Evolutionary conservation across 2,113 vertebrate species (phyloP), one percentile per base, ranked within the genome.

Genomic region (Lethenteron reissneri): DNA sequence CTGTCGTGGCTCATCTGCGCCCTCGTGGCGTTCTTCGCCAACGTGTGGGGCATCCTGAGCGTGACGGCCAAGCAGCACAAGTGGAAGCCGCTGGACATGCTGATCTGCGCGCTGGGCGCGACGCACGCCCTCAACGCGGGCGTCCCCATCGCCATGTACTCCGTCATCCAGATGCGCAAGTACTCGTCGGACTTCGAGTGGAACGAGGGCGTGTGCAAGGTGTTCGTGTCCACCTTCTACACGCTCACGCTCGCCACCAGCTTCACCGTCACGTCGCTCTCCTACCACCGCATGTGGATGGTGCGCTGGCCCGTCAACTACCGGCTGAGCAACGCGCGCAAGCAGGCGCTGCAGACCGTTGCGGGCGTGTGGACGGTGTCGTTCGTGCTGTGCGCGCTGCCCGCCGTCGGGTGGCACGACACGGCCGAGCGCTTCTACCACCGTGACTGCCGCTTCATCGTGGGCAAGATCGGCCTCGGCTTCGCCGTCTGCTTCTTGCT

Each of bases 281-380:
- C 90, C 77, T 94, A 94, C 78, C 90, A 94, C 77, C 88, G 90
- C 72, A 92, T 94, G 90, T 94, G 90, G 90, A 94, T 94, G 90
- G 90, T 94, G 6, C 86, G 89, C 73, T 94, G 90, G 89, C 90
- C 90, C 0, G 90, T 94, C 57, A 94, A 92, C 80, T 94, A 94
- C 83, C 86, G 90, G 82, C 74, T 94, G 75, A 92, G 90, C 79
- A 91, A 94, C 41, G 84, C 90, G 68, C 88, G 87, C 83, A 94
- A 94, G 78, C 90, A 94, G 80, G 89, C 88, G 0, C 85, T 94
- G 8, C 90, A 94, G 78, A 91, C 88, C 0, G 87, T 94, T 72
- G 89, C 92, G 88, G 90, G 88, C 56, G 90, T 92, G 80, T 94
- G 90, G 90, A 91, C 88, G 89, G 90, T 90, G 70, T 91, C 90